Base-by-base conservation (phyloP, 64 coral and sea anemone genomes). In the Montipora sp. region DNA sequence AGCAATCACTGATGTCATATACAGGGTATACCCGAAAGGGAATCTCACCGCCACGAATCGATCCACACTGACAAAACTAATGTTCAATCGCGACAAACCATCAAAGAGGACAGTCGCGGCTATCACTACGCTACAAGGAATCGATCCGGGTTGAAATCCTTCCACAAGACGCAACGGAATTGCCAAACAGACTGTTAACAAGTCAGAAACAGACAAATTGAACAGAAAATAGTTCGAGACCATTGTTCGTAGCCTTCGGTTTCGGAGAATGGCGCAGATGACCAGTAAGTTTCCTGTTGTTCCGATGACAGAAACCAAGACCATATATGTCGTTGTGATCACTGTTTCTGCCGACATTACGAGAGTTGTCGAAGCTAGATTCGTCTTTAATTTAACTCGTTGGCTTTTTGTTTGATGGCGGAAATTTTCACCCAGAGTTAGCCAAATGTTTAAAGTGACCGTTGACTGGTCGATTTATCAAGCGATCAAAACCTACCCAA, bases 61-160 rank as follows among this genome's bases (percentile, higher is more conserved):
- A 18, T 89, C 87, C 27, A 89, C 22, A 58, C 87, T 77, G 22
- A 89, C 46, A 11, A 89, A 66, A 15, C 77, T 77, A 5, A 89
- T 75, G 36, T 89, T 89, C 18, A 89, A 43, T 45, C 75, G 53
- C 15, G 87, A 89, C 20, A 78, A 43, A 44, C 73, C 87, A 48
- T 89, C 71, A 22, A 89, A 89, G 24, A 89, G 87, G 15, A 89
- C 48, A 58, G 72, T 89, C 27, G 77, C 49, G 2, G 87, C 72
- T 89, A 89, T 89, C 0, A 89, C 87, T 4, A 65, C n/a, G 7
- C 71, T 58, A 19, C 87, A 89, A 47, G 72, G 87, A 47, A 89
- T 63, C 3, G 55, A 59, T 12, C 50, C 75, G 15, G 71, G 87
- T n/a, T 89, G 71, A 59, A 75, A 89, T 7, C 49, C 75, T 89